Conservation (phyloP, 2,113 vertebrate genomes). For the Orthonyx spaldingii region DNA sequence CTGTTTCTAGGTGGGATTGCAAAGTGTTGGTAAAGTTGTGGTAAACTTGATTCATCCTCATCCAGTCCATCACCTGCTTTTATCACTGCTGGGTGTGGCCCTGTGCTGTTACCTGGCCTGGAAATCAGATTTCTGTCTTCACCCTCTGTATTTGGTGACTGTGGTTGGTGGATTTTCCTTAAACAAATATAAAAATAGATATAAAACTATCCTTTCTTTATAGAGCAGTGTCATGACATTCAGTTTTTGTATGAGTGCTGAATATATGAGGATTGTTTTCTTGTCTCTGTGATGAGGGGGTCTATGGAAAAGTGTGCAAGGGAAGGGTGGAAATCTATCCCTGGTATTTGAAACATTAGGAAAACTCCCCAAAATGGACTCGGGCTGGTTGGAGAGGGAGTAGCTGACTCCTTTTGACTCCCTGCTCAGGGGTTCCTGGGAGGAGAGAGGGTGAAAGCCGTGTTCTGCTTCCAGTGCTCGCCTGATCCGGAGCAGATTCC, state of each 20-base stretch:
- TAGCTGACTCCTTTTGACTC: background rate
- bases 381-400: background rate
- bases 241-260: background rate
- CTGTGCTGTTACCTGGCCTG: background rate
- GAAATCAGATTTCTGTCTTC: background rate
- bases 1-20: background rate
- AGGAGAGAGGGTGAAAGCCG: background rate
- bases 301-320: background rate
- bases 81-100: no score
- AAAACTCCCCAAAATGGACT: background rate
- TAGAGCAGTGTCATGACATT: background rate
- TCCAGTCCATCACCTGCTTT: background rate
- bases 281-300: background rate
- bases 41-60: background rate
- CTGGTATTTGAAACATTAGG: background rate
- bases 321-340: background rate
- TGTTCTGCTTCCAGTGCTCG: rapidly evolving
- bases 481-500: background rate
- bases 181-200: background rate
- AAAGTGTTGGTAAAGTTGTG: background rate
- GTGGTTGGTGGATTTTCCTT: background rate
- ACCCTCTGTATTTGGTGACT: background rate
- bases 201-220: background rate
- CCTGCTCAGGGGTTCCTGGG: rapidly evolving
- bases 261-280: background rate